Conservation (phyloP, 1,140 invertebrate species). For the Whitmania pigra region DNA sequence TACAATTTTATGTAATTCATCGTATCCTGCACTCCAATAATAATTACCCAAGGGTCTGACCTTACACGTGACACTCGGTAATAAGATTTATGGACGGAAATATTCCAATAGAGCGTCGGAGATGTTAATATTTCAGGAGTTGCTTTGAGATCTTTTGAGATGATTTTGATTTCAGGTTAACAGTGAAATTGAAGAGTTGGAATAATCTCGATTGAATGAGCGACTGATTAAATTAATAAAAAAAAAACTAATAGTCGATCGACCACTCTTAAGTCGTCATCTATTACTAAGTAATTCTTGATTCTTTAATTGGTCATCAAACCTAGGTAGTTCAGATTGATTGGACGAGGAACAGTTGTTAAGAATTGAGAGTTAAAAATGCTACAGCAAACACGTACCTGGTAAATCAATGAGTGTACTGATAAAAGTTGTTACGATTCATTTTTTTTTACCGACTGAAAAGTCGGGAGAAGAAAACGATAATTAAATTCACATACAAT, state of each 20-base stretch:
- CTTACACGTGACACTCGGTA: no score
- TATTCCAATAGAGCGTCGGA: no score
- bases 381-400: not conserved
- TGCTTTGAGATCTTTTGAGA: no score
- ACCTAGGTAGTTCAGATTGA: not conserved
- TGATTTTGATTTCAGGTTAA: not conserved
- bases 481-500: no score
- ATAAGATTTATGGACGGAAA: no score
- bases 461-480: no score
- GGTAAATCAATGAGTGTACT: not conserved
- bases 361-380: not conserved
- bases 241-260: slow-evolving; percentile 5
- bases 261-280: not conserved
- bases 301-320: not conserved
- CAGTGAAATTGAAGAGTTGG: not conserved
- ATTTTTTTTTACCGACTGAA: no score
- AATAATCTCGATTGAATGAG: not conserved
- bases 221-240: not conserved
- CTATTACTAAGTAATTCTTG: not conserved
- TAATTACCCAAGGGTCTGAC: no score
- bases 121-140: no score
- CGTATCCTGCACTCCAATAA: no score
- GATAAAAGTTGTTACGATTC: not conserved
- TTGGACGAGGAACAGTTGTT: not conserved
- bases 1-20: no score